These are phyloP conservation scores for Sebastes vulpes DNA, from an alignment of 2,797 vertebrate species.

Conservation along the genomic window DNA sequence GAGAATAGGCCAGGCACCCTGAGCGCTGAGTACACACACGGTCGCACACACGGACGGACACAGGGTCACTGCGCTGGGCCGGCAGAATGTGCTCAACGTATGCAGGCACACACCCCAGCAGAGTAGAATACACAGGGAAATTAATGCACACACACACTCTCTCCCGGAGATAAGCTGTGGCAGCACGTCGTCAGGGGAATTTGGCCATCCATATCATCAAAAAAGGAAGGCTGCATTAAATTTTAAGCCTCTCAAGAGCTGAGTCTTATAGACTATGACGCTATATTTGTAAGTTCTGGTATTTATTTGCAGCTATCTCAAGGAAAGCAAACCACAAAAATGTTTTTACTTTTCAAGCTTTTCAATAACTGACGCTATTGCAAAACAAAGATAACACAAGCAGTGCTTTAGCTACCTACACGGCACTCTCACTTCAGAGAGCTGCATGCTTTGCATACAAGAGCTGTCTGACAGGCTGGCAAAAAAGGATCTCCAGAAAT, in stretches of 20 bases:
- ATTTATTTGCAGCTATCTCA: conserved; percentile 53
- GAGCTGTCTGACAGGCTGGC: conserved; percentile 36
- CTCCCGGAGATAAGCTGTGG: conserved; percentile 72
- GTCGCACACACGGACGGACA: conserved; percentile 36
- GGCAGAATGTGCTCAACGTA: conserved; percentile 82
- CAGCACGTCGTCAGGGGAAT: conserved; percentile 66
- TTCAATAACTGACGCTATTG: conserved; percentile 19
- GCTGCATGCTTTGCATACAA: conserved; percentile 32
- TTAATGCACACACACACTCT: conserved; percentile 81
- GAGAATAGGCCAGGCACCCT: conserved; percentile 52
- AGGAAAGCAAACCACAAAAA: conserved; percentile 5
- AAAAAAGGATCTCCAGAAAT: conserved; percentile 54
- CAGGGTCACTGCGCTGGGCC: conserved; percentile 73
- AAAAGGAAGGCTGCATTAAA: conserved; percentile 66
- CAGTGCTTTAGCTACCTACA: conserved; percentile 21
- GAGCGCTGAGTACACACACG: conserved; percentile 35
- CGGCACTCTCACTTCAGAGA: conserved; percentile 35
- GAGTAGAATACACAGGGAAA: conserved; percentile 75
- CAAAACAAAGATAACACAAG: conserved; percentile 48
- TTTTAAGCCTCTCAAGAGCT: conserved; percentile 57
- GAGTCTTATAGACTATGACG: conserved; percentile 42
- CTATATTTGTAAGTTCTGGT: conserved; percentile 51
- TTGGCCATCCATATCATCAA: conserved; percentile 63
- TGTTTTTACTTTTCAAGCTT: conserved; percentile 17
- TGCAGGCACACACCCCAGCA: conserved; percentile 82